Evolutionary conservation across 2,113 vertebrate genomes (phyloP).

Genomic region (Lagopus muta): DNA sequence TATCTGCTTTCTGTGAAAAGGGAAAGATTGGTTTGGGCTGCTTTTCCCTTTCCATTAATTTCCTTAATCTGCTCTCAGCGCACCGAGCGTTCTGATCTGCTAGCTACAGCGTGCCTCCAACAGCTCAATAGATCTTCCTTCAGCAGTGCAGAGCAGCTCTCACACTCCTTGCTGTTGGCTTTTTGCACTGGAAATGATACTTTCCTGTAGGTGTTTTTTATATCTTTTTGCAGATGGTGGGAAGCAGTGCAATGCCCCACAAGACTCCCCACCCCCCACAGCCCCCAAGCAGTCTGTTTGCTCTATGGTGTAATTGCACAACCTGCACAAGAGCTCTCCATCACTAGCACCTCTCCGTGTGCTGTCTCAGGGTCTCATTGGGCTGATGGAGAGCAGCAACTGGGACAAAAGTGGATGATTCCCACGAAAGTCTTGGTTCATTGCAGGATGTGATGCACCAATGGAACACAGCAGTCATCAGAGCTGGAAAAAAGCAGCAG

Average conservation of each 20-base stretch:
- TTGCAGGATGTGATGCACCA: accelerated
- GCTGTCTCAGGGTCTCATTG: background rate
- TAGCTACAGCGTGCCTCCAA: background rate
- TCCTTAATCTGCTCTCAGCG: background rate
- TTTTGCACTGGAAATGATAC: background rate
- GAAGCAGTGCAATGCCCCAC: background rate
- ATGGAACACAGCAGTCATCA: background rate
- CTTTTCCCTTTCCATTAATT: background rate
- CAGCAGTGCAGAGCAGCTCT: background rate
- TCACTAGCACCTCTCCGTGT: background rate
- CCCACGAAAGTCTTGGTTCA: background rate
- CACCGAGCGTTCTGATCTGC: accelerated
- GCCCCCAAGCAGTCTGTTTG: background rate
- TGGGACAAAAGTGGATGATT: background rate
- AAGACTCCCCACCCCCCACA: background rate
- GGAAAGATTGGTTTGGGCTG: background rate
- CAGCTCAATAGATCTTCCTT: background rate
- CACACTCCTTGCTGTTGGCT: background rate
- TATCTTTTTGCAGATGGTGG: background rate
- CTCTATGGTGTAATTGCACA: background rate
- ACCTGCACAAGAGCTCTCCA: background rate
- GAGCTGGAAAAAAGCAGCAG: background rate
- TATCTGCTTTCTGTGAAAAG: background rate
- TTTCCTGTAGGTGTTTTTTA: background rate
- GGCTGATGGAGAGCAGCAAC: background rate